A percentile compares a stretch with the other conserved stretches of the same genome.
Conservation (phyloP, 2,113 vertebrate genomes). For the Cryptomyrus ogoouensis region DNA sequence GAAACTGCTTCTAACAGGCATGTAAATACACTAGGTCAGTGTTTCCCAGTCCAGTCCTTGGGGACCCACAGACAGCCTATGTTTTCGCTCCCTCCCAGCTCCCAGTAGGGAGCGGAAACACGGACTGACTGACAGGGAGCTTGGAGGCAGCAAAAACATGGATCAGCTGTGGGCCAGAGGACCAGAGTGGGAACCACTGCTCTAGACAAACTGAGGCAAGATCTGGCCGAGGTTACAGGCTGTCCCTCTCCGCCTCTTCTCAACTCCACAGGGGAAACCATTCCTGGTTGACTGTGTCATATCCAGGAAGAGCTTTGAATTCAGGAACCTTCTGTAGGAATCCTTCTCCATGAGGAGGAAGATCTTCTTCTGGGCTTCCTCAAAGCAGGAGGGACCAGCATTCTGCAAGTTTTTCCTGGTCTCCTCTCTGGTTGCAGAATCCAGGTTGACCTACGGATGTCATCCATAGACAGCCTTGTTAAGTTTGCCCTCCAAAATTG, state of each 20-base stretch:
- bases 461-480: neutral
- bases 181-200: neutral
- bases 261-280: conserved; percentile 14
- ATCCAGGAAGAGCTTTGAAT: conserved; percentile 52
- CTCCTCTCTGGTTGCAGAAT: conserved; percentile 55
- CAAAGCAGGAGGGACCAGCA: conserved; percentile 48
- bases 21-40: neutral
- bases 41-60: neutral
- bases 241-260: conserved; percentile 31
- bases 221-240: conserved; percentile 20
- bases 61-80: neutral
- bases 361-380: conserved; percentile 63
- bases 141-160: no score
- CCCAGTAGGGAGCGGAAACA: no score
- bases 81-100: neutral
- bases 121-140: neutral
- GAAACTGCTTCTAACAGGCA: neutral
- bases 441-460: conserved; percentile 59
- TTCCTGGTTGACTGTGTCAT: conserved; percentile 27
- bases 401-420: conserved; percentile 49
- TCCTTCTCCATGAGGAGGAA: conserved; percentile 68
- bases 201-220: conserved; percentile 36
- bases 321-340: conserved; percentile 66
- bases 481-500: neutral
- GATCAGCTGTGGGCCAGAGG: neutral